Evolutionary conservation across 2,888 invertebrate genomes (phyloP).

Genomic region (Noctua pronuba): DNA sequence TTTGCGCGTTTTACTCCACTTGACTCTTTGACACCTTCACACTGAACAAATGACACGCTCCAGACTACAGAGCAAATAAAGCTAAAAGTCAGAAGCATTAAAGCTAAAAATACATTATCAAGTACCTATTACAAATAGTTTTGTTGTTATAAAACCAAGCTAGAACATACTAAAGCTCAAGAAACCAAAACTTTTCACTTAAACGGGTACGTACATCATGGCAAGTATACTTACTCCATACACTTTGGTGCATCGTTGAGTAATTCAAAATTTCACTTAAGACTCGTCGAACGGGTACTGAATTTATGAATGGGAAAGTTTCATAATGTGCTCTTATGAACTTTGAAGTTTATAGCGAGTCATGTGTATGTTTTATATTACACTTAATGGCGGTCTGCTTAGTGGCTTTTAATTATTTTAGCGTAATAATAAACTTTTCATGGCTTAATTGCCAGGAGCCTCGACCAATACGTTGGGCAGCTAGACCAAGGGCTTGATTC

Average conservation of each 20-base stretch:
- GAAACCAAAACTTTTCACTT: slow-evolving; percentile 69
- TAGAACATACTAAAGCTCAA: slow-evolving; percentile 50
- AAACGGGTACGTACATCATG: slow-evolving; percentile 48
- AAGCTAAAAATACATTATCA: slow-evolving; percentile 9
- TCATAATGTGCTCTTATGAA: slow-evolving; percentile 63
- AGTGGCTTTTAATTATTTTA: slow-evolving; percentile 1
- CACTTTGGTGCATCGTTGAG: slow-evolving; percentile 68
- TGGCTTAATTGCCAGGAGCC: too few species aligned
- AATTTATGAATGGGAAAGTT: slow-evolving; percentile 72
- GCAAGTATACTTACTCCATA: slow-evolving; percentile 55
- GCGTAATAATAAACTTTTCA: not conserved
- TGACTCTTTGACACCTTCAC: not conserved
- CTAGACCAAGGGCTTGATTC: too few species aligned
- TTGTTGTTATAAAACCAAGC: slow-evolving; percentile 43
- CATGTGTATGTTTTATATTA: slow-evolving; percentile 43
- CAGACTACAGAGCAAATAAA: slow-evolving; percentile 6
- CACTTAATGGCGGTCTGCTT: slow-evolving; percentile 23
- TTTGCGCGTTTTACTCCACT: not conserved
- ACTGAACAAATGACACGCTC: not conserved
- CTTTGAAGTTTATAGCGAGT: slow-evolving; percentile 60
- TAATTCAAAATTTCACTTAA: slow-evolving; percentile 74
- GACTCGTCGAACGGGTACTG: slow-evolving; percentile 62
- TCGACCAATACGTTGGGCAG: too few species aligned
- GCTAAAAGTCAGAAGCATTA: not conserved
- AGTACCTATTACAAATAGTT: slow-evolving; percentile 29